Evolutionary conservation across 1,140 invertebrate genomes (phyloP).

Genomic region (Nasonia longicornis): DNA sequence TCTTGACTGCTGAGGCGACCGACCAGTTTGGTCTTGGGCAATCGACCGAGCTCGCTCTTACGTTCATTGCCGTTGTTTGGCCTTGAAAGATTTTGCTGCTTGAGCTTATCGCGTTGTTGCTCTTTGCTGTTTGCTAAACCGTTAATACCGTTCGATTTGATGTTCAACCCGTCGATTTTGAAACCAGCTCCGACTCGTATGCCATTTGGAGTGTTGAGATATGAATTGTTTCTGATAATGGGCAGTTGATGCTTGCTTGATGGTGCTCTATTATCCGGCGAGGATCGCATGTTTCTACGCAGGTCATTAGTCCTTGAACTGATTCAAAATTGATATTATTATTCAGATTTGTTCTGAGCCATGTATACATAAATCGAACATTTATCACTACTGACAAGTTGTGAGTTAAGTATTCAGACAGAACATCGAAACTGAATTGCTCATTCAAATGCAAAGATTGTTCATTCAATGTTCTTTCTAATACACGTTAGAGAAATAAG

Average conservation of each 20-base stretch:
- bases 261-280: conserved; percentile 41
- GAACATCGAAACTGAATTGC: neutral
- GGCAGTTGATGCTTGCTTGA: conserved; percentile 16
- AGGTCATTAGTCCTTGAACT: conserved; percentile 67
- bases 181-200: conserved; percentile 49
- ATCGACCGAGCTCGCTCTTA: conserved; percentile 15
- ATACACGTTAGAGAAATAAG: neutral
- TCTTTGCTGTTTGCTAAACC: neutral
- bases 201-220: conserved; percentile 63
- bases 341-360: neutral
- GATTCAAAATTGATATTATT: conserved; percentile 17
- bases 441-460: neutral
- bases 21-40: conserved; percentile 22
- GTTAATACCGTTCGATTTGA: conserved; percentile 37
- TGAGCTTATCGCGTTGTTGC: neutral
- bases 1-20: conserved; percentile 7
- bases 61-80: conserved; percentile 2
- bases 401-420: neutral
- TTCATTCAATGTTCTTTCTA: conserved; percentile 1
- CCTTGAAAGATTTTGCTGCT: conserved; percentile 37
- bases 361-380: neutral
- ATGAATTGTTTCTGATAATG: conserved; percentile 50
- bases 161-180: conserved; percentile 39
- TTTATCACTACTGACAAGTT: too few relatives aligned
- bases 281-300: conserved; percentile 54